These are phyloP conservation scores for Fulmarus glacialis DNA, from an alignment of 2,113 vertebrate genomes.

Conservation along the genomic window DNA sequence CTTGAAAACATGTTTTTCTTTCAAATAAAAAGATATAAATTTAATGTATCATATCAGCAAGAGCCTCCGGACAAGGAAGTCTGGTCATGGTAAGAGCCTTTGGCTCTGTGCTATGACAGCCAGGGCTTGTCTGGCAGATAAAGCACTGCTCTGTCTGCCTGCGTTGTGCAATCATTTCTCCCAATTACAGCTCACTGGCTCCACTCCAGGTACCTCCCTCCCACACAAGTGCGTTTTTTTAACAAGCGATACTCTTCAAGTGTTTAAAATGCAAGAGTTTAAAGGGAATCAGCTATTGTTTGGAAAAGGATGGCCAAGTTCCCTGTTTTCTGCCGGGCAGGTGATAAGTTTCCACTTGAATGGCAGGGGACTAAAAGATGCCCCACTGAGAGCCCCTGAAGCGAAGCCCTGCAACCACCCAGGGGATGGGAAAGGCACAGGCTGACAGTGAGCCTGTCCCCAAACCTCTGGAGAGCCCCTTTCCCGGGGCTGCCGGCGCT, in stretches of 20 bases:
- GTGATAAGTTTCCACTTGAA: background rate
- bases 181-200: background rate
- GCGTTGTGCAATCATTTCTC: background rate
- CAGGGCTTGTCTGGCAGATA: background rate
- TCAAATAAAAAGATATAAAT: background rate
- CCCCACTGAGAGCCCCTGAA: background rate
- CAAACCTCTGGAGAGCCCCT: background rate
- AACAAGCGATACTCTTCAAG: background rate
- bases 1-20: background rate
- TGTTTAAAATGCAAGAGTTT: background rate
- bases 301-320: background rate
- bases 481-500: background rate
- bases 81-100: background rate
- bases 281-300: background rate
- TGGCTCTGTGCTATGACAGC: background rate
- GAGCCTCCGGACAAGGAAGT: background rate
- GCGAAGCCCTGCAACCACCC: background rate
- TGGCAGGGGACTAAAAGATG: background rate
- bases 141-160: background rate
- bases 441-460: background rate
- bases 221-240: background rate
- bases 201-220: background rate
- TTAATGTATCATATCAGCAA: background rate
- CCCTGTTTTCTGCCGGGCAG: background rate
- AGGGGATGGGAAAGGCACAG: background rate